Percentiles rank a stretch among this genome's conserved stretches.
phyloP scores from a whole-genome alignment of 2,113 vertebrate species.

The Micromys minutus region DNA sequence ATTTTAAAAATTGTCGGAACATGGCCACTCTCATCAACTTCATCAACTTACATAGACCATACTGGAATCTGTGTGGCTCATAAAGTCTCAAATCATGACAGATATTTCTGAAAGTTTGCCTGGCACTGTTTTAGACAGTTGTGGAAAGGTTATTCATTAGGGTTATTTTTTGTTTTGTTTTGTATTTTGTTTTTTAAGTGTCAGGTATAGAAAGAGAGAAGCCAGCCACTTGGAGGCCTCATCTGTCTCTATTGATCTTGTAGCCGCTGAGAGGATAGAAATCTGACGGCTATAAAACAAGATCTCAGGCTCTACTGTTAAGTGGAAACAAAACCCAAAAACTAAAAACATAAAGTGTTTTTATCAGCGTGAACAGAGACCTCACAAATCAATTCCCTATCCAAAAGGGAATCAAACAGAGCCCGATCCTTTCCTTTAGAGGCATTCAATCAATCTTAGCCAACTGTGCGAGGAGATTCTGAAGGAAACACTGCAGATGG shows the following conservation, averaged over 20 bases:
- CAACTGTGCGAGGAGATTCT: neutral
- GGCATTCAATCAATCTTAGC: neutral
- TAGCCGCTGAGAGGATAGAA: neutral
- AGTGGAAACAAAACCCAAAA: slow-evolving; percentile 23
- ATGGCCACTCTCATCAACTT: neutral
- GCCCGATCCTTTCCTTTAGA: slow-evolving; percentile 7
- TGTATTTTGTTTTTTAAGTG: neutral
- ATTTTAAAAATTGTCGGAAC: neutral
- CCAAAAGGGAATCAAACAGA: slow-evolving; percentile 1
- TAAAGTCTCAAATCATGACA: neutral
- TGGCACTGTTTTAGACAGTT: neutral
- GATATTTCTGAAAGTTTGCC: neutral
- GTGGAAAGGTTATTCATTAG: neutral
- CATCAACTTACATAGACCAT: neutral
- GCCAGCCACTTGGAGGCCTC: neutral
- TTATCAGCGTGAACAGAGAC: neutral
- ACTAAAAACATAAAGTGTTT: neutral
- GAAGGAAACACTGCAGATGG: neutral
- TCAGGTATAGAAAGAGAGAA: neutral
- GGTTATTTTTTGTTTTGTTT: too few species aligned
- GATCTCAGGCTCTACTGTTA: neutral
- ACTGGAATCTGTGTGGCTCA: neutral
- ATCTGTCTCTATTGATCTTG: slow-evolving; percentile 8
- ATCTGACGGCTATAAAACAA: slow-evolving; percentile 12
- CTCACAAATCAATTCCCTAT: neutral